These are phyloP conservation scores for Antennarius striatus DNA, from an alignment of 2,113 vertebrate species.

Conservation along the genomic window DNA sequence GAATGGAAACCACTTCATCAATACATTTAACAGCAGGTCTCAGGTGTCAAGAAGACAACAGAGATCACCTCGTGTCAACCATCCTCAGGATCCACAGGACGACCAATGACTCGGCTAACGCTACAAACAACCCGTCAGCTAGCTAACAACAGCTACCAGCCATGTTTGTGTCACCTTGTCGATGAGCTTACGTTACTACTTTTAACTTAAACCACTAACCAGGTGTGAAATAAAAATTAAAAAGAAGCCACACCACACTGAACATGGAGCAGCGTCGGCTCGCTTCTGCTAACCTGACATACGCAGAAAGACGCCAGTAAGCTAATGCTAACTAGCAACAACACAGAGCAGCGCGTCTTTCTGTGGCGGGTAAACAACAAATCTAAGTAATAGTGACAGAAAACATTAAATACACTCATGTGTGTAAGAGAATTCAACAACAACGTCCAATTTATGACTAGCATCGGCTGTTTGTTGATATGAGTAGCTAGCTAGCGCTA, in stretches of 20 bases:
- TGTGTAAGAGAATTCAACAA: neutral
- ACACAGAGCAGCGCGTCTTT: constrained; percentile 8
- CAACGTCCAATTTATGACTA: too few relatives aligned
- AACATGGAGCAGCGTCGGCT: neutral
- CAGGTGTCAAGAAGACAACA: too few relatives aligned
- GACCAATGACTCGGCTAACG: neutral
- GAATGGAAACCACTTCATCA: too few relatives aligned
- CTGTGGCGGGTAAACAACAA: constrained; percentile 19
- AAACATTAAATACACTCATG: neutral
- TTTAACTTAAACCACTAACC: neutral
- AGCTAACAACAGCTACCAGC: neutral
- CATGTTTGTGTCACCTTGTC: too few relatives aligned
- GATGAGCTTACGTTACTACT: too few relatives aligned
- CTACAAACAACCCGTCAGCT: neutral
- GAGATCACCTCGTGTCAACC: too few relatives aligned
- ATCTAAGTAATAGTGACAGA: fast-evolving
- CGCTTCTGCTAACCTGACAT: constrained; percentile 39
- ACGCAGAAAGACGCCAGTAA: constrained; percentile 34
- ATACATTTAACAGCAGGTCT: too few relatives aligned
- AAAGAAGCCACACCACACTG: neutral
- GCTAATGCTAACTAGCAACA: constrained; percentile 49
- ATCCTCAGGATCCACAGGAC: too few relatives aligned
- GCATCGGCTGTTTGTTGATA: constrained; percentile 50
- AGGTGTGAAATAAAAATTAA: neutral
- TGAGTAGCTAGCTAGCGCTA: constrained; percentile 33